Conservation (phyloP, 2,888 invertebrate species). For the Cybosia mesomella region DNA sequence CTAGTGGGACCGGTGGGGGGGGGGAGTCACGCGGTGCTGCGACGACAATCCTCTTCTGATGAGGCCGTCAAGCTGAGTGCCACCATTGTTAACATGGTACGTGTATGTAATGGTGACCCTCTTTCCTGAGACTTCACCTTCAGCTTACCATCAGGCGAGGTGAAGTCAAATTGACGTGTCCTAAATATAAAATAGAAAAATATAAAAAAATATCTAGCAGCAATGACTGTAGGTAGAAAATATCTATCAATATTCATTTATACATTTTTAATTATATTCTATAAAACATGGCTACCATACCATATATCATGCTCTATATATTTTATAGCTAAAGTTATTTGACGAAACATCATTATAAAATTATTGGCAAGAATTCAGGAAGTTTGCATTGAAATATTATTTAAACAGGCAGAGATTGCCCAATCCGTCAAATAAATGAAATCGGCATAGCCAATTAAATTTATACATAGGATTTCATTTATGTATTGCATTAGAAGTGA, state of each 20-base stretch:
- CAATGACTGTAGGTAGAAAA: not conserved
- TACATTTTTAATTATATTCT: not conserved
- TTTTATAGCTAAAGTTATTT: not conserved
- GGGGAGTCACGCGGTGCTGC: too few relatives aligned
- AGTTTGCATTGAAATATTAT: slow-evolving; percentile 1
- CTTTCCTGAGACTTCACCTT: too few relatives aligned
- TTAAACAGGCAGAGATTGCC: not conserved
- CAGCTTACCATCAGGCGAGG: too few relatives aligned
- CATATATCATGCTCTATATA: not conserved
- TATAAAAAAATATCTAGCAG: too few relatives aligned
- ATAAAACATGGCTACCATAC: not conserved
- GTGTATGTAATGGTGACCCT: too few relatives aligned
- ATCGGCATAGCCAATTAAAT: not conserved
- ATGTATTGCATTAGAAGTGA: not conserved
- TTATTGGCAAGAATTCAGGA: not conserved
- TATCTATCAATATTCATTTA: not conserved
- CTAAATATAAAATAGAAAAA: too few relatives aligned
- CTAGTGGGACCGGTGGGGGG: too few relatives aligned
- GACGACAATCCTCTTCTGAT: too few relatives aligned
- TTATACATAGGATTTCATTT: not conserved
- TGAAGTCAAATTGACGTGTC: too few relatives aligned
- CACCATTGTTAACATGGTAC: too few relatives aligned
- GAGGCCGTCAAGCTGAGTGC: too few relatives aligned
- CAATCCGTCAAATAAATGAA: not conserved
- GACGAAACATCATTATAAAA: not conserved